A percentile compares a stretch with the other conserved stretches of the same genome.
Evolutionary conservation across 2,113 vertebrate genomes (phyloP).

Genomic region (Campylorhamphus procurvoides): DNA sequence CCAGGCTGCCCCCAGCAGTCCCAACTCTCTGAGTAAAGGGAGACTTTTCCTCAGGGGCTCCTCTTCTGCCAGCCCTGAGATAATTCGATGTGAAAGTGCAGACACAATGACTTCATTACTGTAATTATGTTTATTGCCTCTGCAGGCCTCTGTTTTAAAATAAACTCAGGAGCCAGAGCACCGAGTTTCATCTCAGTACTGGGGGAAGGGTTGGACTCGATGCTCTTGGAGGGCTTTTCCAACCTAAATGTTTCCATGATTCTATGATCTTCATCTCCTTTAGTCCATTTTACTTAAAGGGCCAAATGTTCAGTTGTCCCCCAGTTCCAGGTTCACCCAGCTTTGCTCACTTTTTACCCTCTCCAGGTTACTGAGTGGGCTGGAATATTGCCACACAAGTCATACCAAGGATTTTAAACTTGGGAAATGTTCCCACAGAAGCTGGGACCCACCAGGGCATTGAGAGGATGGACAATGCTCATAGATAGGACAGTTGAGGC

Average conservation of each 20-base stretch:
- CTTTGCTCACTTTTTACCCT: rapidly evolving
- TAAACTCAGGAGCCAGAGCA: background rate
- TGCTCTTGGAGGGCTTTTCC: background rate
- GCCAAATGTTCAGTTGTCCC: background rate
- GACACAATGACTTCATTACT: background rate
- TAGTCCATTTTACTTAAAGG: rapidly evolving
- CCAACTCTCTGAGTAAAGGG: background rate
- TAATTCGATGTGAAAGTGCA: background rate
- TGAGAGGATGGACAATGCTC: background rate
- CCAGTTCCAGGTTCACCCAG: background rate
- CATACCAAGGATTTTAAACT: background rate
- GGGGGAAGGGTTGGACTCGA: background rate
- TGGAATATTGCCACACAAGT: background rate
- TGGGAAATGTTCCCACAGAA: background rate
- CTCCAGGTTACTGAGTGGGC: rapidly evolving
- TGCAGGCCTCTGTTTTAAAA: background rate
- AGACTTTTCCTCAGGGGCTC: background rate
- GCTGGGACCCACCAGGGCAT: rapidly evolving
- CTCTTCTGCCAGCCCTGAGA: background rate
- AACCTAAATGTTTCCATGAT: too few relatives aligned
- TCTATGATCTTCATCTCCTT: background rate
- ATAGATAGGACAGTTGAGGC: rapidly evolving
- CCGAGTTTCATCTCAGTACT: background rate
- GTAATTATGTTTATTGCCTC: slow-evolving; percentile 2
- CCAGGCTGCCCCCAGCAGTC: background rate